phyloP scores from a whole-genome alignment of 1,140 invertebrate species.

The Chironomus striatipennis region DNA sequence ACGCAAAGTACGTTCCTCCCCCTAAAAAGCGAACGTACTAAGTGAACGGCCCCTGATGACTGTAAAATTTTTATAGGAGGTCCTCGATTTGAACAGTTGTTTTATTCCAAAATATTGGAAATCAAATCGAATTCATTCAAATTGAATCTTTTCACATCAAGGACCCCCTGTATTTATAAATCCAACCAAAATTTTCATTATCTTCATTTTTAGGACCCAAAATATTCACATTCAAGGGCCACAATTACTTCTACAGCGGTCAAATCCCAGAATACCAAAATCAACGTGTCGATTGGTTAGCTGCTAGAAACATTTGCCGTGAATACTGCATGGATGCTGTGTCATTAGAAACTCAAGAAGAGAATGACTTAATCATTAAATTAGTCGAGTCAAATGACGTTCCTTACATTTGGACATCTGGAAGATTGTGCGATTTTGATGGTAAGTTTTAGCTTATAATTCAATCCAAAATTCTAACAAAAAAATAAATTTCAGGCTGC shows the following conservation, averaged over 20 bases:
- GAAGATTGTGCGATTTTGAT: slow-evolving; percentile 85
- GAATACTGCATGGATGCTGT: slow-evolving; percentile 90
- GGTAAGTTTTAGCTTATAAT: not conserved
- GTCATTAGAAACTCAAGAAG: slow-evolving; percentile 77
- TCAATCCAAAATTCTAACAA: too few species aligned
- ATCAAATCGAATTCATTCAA: too few species aligned
- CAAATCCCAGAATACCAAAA: slow-evolving; percentile 68
- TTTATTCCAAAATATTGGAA: too few species aligned
- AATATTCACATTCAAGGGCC: slow-evolving; percentile 75
- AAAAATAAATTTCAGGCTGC: slow-evolving; percentile 54
- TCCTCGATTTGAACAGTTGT: too few species aligned
- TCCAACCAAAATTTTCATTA: slow-evolving; percentile 15
- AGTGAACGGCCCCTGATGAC: too few species aligned
- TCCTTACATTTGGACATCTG: slow-evolving; percentile 86
- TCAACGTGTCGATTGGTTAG: slow-evolving; percentile 79
- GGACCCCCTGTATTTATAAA: too few species aligned
- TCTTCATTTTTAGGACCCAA: slow-evolving; percentile 62
- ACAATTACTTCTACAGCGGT: slow-evolving; percentile 82
- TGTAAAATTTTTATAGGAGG: too few species aligned
- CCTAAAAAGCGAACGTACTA: too few species aligned
- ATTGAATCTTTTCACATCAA: too few species aligned
- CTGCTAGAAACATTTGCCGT: slow-evolving; percentile 79
- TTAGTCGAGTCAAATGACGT: slow-evolving; percentile 79
- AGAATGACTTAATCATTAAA: slow-evolving; percentile 80
- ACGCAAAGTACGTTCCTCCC: too few species aligned